These are phyloP conservation scores for Cotesia vestalis DNA, from an alignment of 1,140 invertebrate genomes.

Conservation along the genomic window DNA sequence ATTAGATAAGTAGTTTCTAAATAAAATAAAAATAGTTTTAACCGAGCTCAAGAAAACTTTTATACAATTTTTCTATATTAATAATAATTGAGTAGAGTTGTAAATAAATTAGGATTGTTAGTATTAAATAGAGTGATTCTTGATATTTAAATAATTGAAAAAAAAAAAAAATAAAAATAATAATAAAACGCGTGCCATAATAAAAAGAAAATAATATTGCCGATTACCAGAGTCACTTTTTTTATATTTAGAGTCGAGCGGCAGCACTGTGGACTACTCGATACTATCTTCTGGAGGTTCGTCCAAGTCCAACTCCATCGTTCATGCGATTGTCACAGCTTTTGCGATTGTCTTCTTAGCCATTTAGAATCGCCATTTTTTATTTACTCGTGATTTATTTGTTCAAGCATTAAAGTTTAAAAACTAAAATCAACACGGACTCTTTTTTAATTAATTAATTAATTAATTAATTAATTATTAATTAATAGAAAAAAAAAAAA, in stretches of 20 bases:
- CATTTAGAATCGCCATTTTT: slow-evolving; percentile 49
- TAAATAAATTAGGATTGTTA: slow-evolving; percentile 26
- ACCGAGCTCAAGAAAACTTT: slow-evolving; percentile 32
- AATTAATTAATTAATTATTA: not conserved
- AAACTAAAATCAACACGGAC: slow-evolving; percentile 6
- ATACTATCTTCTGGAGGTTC: slow-evolving; percentile 58
- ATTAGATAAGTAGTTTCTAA: not conserved
- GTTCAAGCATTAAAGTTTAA: not conserved
- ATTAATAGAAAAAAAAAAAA: too few relatives aligned
- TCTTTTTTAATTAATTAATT: not conserved
- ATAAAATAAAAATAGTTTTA: not conserved
- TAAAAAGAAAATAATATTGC: slow-evolving; percentile 21
- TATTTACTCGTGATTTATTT: not conserved
- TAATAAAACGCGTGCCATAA: slow-evolving; percentile 21
- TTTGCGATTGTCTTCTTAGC: slow-evolving; percentile 58
- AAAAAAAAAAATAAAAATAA: slow-evolving; percentile 14
- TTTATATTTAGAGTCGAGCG: slow-evolving; percentile 64
- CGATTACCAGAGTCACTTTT: slow-evolving; percentile 49
- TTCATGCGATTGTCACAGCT: slow-evolving; percentile 59
- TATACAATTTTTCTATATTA: slow-evolving; percentile 14
- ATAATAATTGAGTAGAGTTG: slow-evolving; percentile 13
- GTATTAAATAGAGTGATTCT: slow-evolving; percentile 8
- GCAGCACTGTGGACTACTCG: slow-evolving; percentile 56
- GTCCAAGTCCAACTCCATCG: slow-evolving; percentile 58
- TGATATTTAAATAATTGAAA: too few relatives aligned